Base-by-base conservation (phyloP, 1,140 invertebrate species). In the Bombus consobrinus region DNA sequence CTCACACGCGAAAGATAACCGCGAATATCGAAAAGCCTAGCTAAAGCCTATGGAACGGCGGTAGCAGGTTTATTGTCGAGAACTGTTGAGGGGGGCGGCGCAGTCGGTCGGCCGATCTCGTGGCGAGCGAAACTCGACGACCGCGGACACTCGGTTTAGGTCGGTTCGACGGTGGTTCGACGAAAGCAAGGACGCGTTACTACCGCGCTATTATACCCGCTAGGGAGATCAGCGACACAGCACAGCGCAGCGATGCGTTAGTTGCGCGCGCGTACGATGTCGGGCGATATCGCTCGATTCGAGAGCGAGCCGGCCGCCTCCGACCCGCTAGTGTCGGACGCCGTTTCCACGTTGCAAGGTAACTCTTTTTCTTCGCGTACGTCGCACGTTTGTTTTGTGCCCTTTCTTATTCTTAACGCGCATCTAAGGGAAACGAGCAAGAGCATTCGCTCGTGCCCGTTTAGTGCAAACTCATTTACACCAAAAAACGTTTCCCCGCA, bases 281-380 rank as follows among this genome's bases (percentile, higher is more conserved):
- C 84, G 71, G 69, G 79, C 47, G 79, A 85, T 81, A 85, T 85
- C 84, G 84, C 79, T 85, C 84, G 84, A 81, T 85, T 81, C 78
- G 84, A 85, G 78, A 72, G n/a, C 69, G 78, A 81, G 69, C 78
- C 83, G 72, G 83, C 78, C n/a, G 78, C 78, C 47, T 81, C 78
- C 18, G 62, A 85, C 43, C 71, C 84, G 57, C 84, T 81, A 75
- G 79, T 85, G 71, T 80, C 57, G 37, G 37, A 81, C 13, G 84
- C 71, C 12, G 72, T n/a, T 43, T 73, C 47, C 79, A 74, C 59
- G 57, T 75, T 85, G 1, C 84, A 81, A 81, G 84, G 84, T 81
- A 85, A 72, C 10, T 6, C 18, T 25, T 66, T n/a, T 62, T 13
- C 32, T 25, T 66, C 62, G 47, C 47, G 47, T 53, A 53, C 47